A percentile compares a stretch with the other conserved stretches of the same genome.
phyloP scores from a whole-genome alignment of 1,140 invertebrate genomes.

The Octopus bimaculoides region DNA sequence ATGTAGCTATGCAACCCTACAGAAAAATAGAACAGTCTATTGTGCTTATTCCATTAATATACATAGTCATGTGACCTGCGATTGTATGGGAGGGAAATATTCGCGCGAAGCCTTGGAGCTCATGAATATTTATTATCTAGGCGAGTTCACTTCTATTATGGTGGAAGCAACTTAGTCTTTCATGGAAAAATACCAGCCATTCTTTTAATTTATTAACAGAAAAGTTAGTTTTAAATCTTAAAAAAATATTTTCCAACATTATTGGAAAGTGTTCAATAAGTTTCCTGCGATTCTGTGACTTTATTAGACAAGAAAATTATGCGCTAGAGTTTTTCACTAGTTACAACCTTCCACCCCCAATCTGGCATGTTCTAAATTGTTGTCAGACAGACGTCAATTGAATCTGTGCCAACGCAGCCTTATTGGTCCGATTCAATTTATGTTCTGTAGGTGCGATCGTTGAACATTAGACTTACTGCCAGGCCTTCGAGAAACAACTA shows the following conservation, averaged over 20 bases:
- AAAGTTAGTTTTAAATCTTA: neutral
- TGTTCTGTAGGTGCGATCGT: neutral
- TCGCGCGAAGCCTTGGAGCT: neutral
- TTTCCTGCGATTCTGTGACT: neutral
- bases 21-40: neutral
- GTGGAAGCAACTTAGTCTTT: neutral
- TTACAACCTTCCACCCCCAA: neutral
- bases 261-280: no score
- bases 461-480: neutral
- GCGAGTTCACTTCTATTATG: neutral
- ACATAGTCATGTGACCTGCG: constrained; percentile 7
- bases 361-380: constrained; percentile 27
- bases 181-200: neutral
- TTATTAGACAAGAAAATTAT: neutral
- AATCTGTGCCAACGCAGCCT: neutral
- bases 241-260: neutral
- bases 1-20: neutral
- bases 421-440: neutral
- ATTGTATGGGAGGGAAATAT: constrained; percentile 1
- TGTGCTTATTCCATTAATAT: constrained; percentile 9
- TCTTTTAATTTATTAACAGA: neutral
- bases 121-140: constrained; percentile 6
- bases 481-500: neutral
- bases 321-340: neutral
- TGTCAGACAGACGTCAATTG: constrained; percentile 25